Evolutionary conservation across 2,888 invertebrate species (phyloP), one percentile per base, ranked within the genome.

Genomic region (Phoenoteleia sp.): DNA sequence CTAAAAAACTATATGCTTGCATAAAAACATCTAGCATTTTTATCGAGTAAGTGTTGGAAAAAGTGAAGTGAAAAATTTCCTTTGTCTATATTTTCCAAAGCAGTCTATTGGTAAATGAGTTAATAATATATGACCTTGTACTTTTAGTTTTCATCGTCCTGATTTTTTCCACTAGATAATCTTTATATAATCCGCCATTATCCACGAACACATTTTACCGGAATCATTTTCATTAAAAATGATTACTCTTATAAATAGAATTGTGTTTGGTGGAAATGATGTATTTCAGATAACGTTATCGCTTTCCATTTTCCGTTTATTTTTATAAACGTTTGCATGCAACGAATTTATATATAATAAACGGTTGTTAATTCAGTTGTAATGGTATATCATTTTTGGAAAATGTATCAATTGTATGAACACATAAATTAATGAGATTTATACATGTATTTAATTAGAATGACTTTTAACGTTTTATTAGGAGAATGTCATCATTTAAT

Each of bases 91-190:
- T 52, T 23, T 39, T 42, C 39, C 27, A 47, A 72, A 47, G 45
- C 29, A 45, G 45, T 33, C 56, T 33, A 75, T 66, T 75, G 75
- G 64, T 39, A 45, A 75, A 66, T 45, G 45, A 39, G 75, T 75
- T 75, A 75, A 64, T 64, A 54, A 64, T 69, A 77, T 77, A 27
- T 77, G 54, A 77, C 67, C 67, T 69, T 77, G 67, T 49, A 69
- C 77, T 69, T 79, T 79, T 71, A 33, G 62, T 71, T 71, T 19
- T 19, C 58, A 45, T 33, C 58, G 62, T 33, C 49, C 74, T 74
- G 60, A 60, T 74, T 74, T 62, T 74, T 23, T 58, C 29, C 21
- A 19, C 23, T 29, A 23, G 58, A 47, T 58, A 47, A 64, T 66
- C 11, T 56, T 58, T 36, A 58, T 72, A 33, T 19, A 21, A 56